Percentiles rank a stretch among this genome's conserved stretches.
Evolutionary conservation across 2,113 vertebrate genomes (phyloP).

Genomic region (Actenoides hombroni): DNA sequence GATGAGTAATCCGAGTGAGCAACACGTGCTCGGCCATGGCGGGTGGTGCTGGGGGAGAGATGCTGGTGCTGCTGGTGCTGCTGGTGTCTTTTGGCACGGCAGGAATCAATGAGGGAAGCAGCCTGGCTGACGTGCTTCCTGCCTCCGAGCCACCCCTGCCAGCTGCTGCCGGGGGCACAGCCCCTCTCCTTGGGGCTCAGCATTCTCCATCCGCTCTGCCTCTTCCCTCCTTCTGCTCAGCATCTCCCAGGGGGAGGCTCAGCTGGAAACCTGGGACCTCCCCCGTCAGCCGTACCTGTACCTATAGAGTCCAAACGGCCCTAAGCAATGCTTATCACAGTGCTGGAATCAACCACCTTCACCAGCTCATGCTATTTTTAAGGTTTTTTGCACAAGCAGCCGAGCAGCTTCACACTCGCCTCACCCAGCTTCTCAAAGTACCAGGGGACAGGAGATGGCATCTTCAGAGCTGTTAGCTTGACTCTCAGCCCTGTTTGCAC

Average conservation of each 20-base stretch:
- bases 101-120: neutral
- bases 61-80: neutral
- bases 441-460: neutral
- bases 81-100: neutral
- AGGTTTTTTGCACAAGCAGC: neutral
- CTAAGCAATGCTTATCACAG: too few species aligned
- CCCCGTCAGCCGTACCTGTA: rapidly evolving
- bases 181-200: neutral
- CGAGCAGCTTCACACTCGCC: neutral
- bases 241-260: neutral
- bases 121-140: neutral
- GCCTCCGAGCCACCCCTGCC: neutral
- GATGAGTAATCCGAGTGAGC: neutral
- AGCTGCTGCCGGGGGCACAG: neutral
- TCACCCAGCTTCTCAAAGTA: neutral
- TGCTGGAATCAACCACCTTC: rapidly evolving
- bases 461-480: neutral
- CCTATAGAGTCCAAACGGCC: rapidly evolving
- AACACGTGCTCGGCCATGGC: rapidly evolving
- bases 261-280: neutral
- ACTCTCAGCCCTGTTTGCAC: neutral
- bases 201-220: neutral
- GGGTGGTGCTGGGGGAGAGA: neutral
- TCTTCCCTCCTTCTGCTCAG: neutral
- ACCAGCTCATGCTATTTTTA: neutral